These are phyloP conservation scores for Macrotrachela quadricornifera DNA, from an alignment of 1,140 invertebrate species.

Conservation along the genomic window DNA sequence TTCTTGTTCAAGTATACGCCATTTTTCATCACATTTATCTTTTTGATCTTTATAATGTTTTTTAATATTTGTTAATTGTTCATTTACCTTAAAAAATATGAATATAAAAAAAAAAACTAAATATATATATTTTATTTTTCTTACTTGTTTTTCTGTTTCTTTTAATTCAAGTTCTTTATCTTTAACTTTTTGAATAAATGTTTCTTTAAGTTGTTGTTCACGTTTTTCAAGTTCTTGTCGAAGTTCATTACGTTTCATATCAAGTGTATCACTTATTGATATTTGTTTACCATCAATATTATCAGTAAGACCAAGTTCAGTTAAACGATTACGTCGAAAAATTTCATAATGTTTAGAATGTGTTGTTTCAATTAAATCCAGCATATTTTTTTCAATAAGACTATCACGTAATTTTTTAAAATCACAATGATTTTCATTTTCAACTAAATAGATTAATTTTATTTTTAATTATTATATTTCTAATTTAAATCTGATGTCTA, in stretches of 20 bases:
- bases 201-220: slow-evolving; percentile 89
- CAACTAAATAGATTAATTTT: slow-evolving; percentile 40
- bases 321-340: slow-evolving; percentile 75
- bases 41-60: too few relatives aligned
- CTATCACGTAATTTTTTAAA: slow-evolving; percentile 95
- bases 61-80: too few relatives aligned
- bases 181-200: slow-evolving; percentile 84
- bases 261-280: slow-evolving; percentile 52
- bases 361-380: slow-evolving; percentile 91
- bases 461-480: too few relatives aligned
- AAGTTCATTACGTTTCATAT: slow-evolving; percentile 62
- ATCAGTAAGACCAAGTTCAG: slow-evolving; percentile 77
- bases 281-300: slow-evolving; percentile 43
- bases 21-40: too few relatives aligned
- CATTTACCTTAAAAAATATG: too few relatives aligned
- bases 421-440: slow-evolving; percentile 96
- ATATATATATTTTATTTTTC: too few relatives aligned
- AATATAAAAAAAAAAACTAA: too few relatives aligned
- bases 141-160: slow-evolving; percentile 67
- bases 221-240: slow-evolving; percentile 70
- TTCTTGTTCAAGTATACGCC: too few relatives aligned
- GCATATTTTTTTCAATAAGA: slow-evolving; percentile 94
- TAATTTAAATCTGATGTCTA: too few relatives aligned
- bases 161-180: slow-evolving; percentile 89
- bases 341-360: slow-evolving; percentile 84